Evolutionary conservation across 2,888 invertebrate species (phyloP), one percentile per base, ranked within the genome.

Genomic region (Microctonus aethiopoides): DNA sequence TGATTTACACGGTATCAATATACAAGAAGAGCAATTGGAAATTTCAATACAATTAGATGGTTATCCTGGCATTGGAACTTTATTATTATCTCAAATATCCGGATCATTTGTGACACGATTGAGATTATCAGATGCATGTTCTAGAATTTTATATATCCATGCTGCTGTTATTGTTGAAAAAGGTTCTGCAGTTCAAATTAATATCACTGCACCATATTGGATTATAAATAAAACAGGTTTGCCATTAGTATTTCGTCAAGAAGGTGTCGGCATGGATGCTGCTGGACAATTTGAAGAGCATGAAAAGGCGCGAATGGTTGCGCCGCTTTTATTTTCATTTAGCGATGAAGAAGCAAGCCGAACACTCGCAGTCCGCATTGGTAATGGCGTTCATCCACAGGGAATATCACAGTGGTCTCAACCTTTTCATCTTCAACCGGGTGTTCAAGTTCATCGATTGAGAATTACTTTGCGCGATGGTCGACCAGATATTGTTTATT

Each of bases 281-380:
- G 94, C 95, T 7, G 98, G 98, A 1, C 98, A 98, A 88, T 95
- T 94, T 85, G 93, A 93, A 70, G 99, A 99, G 86, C 96, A 99
- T 86, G 99, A 99, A 88, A 90, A 93, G 78, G 98, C 97, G 11
- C 90, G 98, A 76, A 95, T 96, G 90, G 93, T 97, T 66, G 92
- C 94, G 63, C 99, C 99, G 7, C 89, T 99, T 67, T 91, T 98
- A 80, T 99, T 99, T 88, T 95, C 96, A 65, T 97, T 97, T 87
- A 92, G 95, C 2, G 97, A 98, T 86, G 92, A 93, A 41, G 97
- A 97, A 83, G 94, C 93, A 29, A 92, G 92, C 67, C 92, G 95
- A 64, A 92, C 93, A 3, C 87, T 95, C 11, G 89, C 92, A 52
- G 91, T 92, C 73, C 89, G 98, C 29, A 91, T 98, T 11, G 98